phyloP scores from a whole-genome alignment of 2,113 vertebrate genomes.

The Rhinopomastus cyanomelas region DNA sequence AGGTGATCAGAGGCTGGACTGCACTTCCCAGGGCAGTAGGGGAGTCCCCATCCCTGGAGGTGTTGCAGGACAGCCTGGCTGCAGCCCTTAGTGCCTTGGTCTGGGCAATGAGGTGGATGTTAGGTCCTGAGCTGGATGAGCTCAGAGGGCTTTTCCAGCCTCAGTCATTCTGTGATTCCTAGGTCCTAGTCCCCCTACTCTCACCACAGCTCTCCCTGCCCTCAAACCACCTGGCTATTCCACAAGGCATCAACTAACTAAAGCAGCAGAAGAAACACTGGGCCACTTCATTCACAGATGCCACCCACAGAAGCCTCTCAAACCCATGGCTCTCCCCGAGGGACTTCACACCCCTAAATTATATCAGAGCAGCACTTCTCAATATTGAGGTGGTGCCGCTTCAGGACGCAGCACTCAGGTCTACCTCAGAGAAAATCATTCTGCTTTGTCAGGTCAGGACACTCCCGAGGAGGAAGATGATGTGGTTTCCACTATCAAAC shows the following conservation, averaged over 20 bases:
- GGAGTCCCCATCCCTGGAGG: too few relatives aligned
- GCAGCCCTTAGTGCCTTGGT: too few relatives aligned
- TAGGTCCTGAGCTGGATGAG: too few relatives aligned
- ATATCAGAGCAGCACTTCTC: neutral
- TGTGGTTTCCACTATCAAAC: neutral
- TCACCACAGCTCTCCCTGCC: neutral
- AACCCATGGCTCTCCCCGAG: accelerated
- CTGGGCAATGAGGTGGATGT: too few relatives aligned
- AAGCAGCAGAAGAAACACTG: neutral
- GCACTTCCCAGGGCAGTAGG: too few relatives aligned
- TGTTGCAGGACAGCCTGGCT: too few relatives aligned
- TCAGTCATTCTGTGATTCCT: too few relatives aligned
- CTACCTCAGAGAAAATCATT: neutral
- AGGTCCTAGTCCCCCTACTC: neutral
- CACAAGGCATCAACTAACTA: too few relatives aligned
- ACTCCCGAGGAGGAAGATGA: neutral
- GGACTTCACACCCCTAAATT: neutral
- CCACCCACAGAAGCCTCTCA: neutral
- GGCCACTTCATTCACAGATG: neutral
- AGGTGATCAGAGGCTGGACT: too few relatives aligned
- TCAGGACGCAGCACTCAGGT: neutral
- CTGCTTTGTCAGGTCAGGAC: neutral
- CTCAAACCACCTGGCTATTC: accelerated
- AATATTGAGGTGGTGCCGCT: neutral
- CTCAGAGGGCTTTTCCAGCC: too few relatives aligned